Evolutionary conservation across 2,113 vertebrate genomes (phyloP), one percentile per base, ranked within the genome.

Genomic region (Struthio camelus): DNA sequence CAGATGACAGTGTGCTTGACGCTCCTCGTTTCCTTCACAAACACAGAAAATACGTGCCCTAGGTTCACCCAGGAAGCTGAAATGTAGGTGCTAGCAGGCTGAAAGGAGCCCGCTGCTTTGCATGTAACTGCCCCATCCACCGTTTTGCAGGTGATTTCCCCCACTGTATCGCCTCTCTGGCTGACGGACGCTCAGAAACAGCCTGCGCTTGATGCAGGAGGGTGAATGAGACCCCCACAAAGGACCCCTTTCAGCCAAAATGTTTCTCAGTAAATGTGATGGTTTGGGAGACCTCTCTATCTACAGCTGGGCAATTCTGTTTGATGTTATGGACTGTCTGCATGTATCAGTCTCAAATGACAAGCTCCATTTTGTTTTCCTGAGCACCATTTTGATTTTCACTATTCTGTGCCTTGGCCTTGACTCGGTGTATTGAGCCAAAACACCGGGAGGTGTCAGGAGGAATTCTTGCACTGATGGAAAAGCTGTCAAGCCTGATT

Each of bases 271-370:
- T 53, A 86, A 87, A 91, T 0, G 3, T 82, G 87, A 30, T 0
- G 1, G 54, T 94, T 93, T 78, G 65, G 72, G 90, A 92, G 92
- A 93, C 90, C 72, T 80, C 62, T 94, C 56, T 81, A 23, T 61
- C 76, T 95, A 69, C 83, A 86, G 85, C 95, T 71, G 85, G 80
- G 67, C 59, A 34, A 94, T 96, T 95, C 95, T 89, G 69, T 95
- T 94, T 94, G 96, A 97, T 97, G 94, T 96, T 79, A 96, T 92
- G 96, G 96, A 90, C 95, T 96, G 96, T 96, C 95, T 92, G 87
- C 87, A 83, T 14, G 0, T 44, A 97, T 97, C 96, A 96, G 83
- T 9, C 96, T 97, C 96, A 97, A 94, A 56, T 50, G 3, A 51
- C 1, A 9, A 90, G 83, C 90, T 93, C 96, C 94, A 96, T 96